These are phyloP conservation scores for Menidia beryllina DNA, from an alignment of 2,113 vertebrate genomes.

Conservation along the genomic window DNA sequence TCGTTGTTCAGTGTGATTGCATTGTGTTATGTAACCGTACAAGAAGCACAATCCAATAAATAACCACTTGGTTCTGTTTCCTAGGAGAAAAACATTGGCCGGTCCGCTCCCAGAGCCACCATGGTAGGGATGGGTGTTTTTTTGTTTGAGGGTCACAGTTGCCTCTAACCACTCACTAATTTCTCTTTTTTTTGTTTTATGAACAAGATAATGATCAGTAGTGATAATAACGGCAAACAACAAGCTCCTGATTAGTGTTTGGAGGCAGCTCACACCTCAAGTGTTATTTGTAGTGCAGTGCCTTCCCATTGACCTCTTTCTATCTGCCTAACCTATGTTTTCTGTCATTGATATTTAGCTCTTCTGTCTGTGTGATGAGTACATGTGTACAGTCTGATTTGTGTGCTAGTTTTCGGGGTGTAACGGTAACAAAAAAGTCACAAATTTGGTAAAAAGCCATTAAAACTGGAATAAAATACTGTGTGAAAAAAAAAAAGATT, in stretches of 20 bases:
- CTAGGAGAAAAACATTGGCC: conserved; percentile 86
- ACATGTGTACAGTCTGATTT: conserved; percentile 58
- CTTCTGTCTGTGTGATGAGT: conserved; percentile 74
- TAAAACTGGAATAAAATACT: not conserved
- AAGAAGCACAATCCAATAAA: conserved; percentile 34
- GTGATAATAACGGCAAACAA: not conserved
- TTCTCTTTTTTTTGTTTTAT: conserved; percentile 17
- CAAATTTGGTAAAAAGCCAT: not conserved
- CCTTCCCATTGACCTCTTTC: conserved; percentile 46
- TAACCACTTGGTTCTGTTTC: conserved; percentile 81
- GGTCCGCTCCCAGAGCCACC: conserved; percentile 84
- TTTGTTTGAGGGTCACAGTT: conserved; percentile 71
- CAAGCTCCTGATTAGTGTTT: conserved; percentile 51
- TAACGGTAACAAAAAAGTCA: conserved; percentile 38
- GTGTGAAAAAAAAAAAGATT: too few species aligned
- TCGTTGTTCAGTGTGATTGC: conserved; percentile 15
- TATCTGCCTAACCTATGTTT: conserved; percentile 59
- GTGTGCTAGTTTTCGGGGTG: conserved; percentile 52
- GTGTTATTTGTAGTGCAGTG: conserved; percentile 71
- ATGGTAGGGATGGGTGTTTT: conserved; percentile 84
- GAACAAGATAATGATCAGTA: conserved; percentile 10
- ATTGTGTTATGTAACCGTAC: conserved; percentile 1
- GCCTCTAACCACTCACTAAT: conserved; percentile 63
- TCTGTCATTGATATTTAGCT: conserved; percentile 46
- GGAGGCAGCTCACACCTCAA: conserved; percentile 68